Evolutionary conservation across 2,113 vertebrate genomes (phyloP).

Genomic region (Myotis lucifugus): DNA sequence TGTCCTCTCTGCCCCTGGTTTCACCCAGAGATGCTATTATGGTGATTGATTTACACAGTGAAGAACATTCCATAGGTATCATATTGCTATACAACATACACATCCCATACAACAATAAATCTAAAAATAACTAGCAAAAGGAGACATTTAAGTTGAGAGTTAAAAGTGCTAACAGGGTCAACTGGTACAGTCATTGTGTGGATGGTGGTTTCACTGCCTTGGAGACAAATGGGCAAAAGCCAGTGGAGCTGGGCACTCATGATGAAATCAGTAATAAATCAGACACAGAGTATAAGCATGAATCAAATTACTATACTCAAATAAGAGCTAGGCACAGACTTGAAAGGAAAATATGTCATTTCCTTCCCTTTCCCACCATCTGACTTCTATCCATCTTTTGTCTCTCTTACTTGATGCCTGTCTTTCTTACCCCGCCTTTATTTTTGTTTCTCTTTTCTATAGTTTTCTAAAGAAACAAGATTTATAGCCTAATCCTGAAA

Average conservation of each 20-base stretch:
- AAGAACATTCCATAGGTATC: slow-evolving; percentile 79
- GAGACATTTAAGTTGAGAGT: slow-evolving; percentile 78
- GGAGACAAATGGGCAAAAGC: slow-evolving; percentile 78
- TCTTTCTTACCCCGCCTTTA: slow-evolving; percentile 41
- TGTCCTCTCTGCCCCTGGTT: slow-evolving; percentile 77
- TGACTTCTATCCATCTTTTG: slow-evolving; percentile 63
- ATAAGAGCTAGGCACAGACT: slow-evolving; percentile 70
- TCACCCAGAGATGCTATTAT: slow-evolving; percentile 79
- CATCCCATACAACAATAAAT: slow-evolving; percentile 79
- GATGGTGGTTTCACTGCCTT: slow-evolving; percentile 80
- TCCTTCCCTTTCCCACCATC: slow-evolving; percentile 61
- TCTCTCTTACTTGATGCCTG: slow-evolving; percentile 51
- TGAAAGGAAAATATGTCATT: slow-evolving; percentile 79
- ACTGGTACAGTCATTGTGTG: slow-evolving; percentile 77
- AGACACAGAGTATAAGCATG: slow-evolving; percentile 79
- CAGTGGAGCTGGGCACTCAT: slow-evolving; percentile 74
- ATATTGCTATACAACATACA: slow-evolving; percentile 77
- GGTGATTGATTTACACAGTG: slow-evolving; percentile 78
- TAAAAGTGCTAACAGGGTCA: slow-evolving; percentile 80
- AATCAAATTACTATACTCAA: slow-evolving; percentile 80
- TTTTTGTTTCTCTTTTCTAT: slow-evolving; percentile 31
- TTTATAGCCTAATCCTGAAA: slow-evolving; percentile 31
- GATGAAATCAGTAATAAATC: slow-evolving; percentile 82
- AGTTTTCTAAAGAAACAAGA: slow-evolving; percentile 44
- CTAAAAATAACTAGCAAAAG: slow-evolving; percentile 82